phyloP scores from a whole-genome alignment of 2,797 vertebrate genomes.

The Hemibagrus guttatus region DNA sequence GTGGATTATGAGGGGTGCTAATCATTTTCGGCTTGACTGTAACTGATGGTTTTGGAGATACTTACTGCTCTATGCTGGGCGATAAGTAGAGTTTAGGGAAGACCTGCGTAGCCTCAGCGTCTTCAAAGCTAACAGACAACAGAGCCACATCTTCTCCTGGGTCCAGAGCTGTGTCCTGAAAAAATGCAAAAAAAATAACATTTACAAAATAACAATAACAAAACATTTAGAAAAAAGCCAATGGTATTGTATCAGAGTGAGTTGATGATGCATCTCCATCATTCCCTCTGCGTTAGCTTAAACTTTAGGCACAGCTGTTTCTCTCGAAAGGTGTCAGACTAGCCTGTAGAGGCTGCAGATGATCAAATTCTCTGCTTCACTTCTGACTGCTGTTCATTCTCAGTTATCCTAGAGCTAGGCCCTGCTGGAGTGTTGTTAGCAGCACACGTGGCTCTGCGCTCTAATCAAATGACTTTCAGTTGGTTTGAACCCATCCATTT shows the following conservation, averaged over 20 bases:
- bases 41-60: neutral
- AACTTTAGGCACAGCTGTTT: conserved; percentile 57
- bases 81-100: conserved; percentile 96
- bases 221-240: neutral
- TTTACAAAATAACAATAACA: conserved; percentile 18
- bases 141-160: conserved; percentile 96
- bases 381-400: conserved; percentile 59
- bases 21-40: neutral
- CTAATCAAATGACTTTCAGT: conserved; percentile 82
- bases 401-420: conserved; percentile 66
- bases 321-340: conserved; percentile 70
- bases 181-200: conserved; percentile 7
- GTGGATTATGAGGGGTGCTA: neutral
- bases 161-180: conserved; percentile 92
- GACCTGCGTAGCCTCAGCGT: conserved; percentile 94
- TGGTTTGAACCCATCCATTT: conserved; percentile 80
- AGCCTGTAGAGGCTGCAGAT: conserved; percentile 43
- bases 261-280: neutral
- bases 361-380: conserved; percentile 62
- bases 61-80: conserved; percentile 98
- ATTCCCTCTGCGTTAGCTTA: neutral
- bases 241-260: neutral
- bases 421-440: conserved; percentile 51
- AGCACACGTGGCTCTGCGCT: conserved; percentile 50
- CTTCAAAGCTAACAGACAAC: conserved; percentile 96